Evolutionary conservation across 2,888 invertebrate genomes (phyloP).

Genomic region (Drosophila pseudotakahashii): DNA sequence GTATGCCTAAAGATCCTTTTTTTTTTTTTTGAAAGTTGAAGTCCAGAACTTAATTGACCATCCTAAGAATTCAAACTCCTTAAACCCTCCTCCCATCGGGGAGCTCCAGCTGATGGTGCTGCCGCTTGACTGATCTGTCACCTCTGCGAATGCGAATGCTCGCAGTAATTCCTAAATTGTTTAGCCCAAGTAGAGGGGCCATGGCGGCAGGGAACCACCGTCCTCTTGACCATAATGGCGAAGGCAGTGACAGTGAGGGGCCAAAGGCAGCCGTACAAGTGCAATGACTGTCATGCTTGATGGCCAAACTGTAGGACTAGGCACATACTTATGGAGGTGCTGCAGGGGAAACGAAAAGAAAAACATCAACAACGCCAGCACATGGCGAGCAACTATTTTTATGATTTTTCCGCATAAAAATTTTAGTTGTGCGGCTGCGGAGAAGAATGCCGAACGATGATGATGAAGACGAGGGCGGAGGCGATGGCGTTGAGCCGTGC

Average conservation of each 20-base stretch:
- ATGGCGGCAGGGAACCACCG: neutral
- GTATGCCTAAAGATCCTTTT: too few species aligned
- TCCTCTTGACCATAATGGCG: constrained; percentile 22
- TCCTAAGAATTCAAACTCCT: constrained; percentile 2
- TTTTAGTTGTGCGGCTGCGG: constrained; percentile 11
- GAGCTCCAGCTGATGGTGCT: constrained; percentile 24
- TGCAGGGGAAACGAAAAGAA: neutral
- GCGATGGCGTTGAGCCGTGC: constrained; percentile 49
- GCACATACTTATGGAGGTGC: constrained; percentile 9
- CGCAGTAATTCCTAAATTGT: constrained; percentile 52
- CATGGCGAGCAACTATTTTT: constrained; percentile 62
- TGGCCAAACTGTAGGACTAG: constrained; percentile 44
- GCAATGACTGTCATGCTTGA: constrained; percentile 61
- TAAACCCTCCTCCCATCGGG: constrained; percentile 21
- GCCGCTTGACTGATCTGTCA: constrained; percentile 42
- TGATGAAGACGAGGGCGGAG: constrained; percentile 11
- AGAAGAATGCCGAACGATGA: constrained; percentile 5
- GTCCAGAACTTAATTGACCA: too few species aligned
- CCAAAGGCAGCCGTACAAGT: constrained; percentile 72
- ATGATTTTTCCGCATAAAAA: constrained; percentile 63
- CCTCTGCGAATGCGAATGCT: constrained; percentile 25
- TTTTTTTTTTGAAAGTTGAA: too few species aligned
- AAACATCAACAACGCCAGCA: constrained; percentile 36
- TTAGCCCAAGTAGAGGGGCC: constrained; percentile 29
- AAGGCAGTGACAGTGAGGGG: constrained; percentile 26